Conservation (phyloP, 35 echinoderm and acorn worm species). For the Ptychodera flava region DNA sequence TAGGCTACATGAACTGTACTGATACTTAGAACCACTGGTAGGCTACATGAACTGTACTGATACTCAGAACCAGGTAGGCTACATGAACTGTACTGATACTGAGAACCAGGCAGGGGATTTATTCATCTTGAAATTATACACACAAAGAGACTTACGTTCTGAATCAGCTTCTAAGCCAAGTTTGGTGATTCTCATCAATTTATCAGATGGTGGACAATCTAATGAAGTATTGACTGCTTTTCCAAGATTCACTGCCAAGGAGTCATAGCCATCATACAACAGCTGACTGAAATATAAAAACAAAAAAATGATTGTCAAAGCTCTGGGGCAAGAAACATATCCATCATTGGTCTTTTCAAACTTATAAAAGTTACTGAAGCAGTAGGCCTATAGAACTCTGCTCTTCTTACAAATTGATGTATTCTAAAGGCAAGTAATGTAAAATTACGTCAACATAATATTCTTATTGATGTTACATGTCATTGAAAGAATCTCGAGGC, state of each 20-base stretch:
- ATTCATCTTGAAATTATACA: too few relatives aligned
- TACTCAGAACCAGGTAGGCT: too few relatives aligned
- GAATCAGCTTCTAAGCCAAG: constrained; percentile 79
- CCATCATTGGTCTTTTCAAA: background rate
- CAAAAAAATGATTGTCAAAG: background rate
- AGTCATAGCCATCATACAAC: constrained; percentile 86
- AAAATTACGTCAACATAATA: too few relatives aligned
- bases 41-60: too few relatives aligned
- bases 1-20: too few relatives aligned
- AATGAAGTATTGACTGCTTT: constrained; percentile 62
- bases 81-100: too few relatives aligned
- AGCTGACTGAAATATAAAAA: constrained; percentile 66
- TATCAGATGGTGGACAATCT: constrained; percentile 88
- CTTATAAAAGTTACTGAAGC: background rate
- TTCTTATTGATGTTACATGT: too few relatives aligned
- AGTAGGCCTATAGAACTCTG: background rate
- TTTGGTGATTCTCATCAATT: constrained; percentile 69
- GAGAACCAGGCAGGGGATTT: too few relatives aligned
- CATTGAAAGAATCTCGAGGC: too few relatives aligned
- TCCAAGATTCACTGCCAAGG: constrained; percentile 52
- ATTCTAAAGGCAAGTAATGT: background rate
- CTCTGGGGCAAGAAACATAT: background rate
- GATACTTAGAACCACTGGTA: too few relatives aligned
- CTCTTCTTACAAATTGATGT: background rate
- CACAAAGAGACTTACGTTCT: constrained; percentile 82